These are phyloP conservation scores for Balearica regulorum DNA, from an alignment of 2,797 vertebrate genomes.

Conservation along the genomic window DNA sequence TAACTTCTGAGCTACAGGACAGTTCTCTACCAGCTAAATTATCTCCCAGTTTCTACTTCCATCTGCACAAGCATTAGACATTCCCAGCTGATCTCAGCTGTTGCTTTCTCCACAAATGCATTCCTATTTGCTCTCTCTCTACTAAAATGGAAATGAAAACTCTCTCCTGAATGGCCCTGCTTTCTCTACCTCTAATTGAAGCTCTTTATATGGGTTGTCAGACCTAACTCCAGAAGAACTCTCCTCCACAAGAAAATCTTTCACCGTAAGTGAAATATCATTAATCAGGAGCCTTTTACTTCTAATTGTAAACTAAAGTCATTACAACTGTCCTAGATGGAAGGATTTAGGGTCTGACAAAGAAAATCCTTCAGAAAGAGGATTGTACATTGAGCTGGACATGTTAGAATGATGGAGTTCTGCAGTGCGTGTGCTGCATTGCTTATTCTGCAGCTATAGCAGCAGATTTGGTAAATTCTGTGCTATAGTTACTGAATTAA, in stretches of 20 bases:
- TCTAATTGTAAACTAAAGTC: background rate
- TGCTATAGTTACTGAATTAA: background rate
- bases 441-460: background rate
- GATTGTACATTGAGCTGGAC: background rate
- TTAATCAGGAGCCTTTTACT: background rate
- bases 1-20: background rate
- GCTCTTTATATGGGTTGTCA: background rate
- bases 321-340: background rate
- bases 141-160: background rate
- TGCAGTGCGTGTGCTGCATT: background rate
- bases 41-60: background rate
- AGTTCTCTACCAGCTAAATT: background rate
- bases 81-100: background rate
- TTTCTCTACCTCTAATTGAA: background rate
- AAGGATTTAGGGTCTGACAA: background rate
- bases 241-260: background rate
- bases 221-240: background rate
- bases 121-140: background rate
- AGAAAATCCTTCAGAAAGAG: background rate
- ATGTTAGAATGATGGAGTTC: background rate
- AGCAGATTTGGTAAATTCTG: background rate
- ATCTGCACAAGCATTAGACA: background rate
- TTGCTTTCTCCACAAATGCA: background rate
- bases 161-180: background rate
- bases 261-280: background rate